Conservation (phyloP, 1,140 invertebrate genomes). For the Tribolium castaneum region DNA sequence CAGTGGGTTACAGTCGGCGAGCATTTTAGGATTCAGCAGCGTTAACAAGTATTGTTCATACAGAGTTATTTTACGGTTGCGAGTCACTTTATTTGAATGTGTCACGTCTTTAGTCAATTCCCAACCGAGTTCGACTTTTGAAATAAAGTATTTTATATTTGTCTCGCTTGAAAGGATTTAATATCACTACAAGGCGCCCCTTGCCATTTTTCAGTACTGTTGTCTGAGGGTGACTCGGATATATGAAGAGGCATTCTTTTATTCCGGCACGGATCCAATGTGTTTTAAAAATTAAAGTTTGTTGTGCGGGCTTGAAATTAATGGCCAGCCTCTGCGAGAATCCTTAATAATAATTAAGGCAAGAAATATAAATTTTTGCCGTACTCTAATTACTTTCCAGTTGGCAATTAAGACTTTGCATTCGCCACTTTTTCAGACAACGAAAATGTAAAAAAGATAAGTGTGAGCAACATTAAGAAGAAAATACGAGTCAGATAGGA, state of each 20-base stretch:
- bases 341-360: neutral
- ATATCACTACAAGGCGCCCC: constrained; percentile 11
- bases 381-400: neutral
- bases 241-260: constrained; percentile 3
- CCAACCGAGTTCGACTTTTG: neutral
- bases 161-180: constrained; percentile 10
- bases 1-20: constrained; percentile 3
- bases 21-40: neutral
- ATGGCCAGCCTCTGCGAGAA: neutral
- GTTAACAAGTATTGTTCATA: constrained; percentile 4
- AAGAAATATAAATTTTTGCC: neutral
- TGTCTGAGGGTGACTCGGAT: neutral
- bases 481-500: constrained; percentile 40
- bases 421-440: constrained; percentile 13
- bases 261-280: neutral
- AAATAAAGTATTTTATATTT: constrained; percentile 16
- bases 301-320: too few species aligned
- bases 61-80: neutral
- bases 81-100: neutral
- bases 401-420: constrained; percentile 12
- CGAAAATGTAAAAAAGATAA: constrained; percentile 33
- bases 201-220: constrained; percentile 4
- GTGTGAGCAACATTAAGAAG: constrained; percentile 35
- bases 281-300: too few species aligned
- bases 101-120: neutral